Evolutionary conservation across 2,797 vertebrate genomes (phyloP), one percentile per base, ranked within the genome.

Genomic region (Chromis chromis): DNA sequence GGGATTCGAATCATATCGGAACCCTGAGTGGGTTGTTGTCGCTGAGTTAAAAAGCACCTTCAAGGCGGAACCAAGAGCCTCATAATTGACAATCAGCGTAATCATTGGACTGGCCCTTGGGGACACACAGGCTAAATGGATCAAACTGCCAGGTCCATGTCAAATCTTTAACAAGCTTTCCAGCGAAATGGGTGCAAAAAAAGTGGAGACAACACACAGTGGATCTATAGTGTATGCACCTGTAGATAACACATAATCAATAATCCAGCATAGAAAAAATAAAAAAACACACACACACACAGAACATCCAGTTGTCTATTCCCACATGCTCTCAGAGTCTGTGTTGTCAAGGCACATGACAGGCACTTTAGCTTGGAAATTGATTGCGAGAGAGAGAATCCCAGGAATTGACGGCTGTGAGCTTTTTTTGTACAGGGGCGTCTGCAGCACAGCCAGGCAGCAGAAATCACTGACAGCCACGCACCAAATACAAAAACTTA

Each of bases 241-340:
- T 82, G 61, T 36, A 72, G 86, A 91, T 90, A 92, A 86, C 74
- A 74, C 50, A 64, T 65, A 75, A 89, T 87, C 84, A 44, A 86
- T 88, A 86, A 89, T 81, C 76, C 55, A 76, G 40, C 46, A 36
- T 33, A 60, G 71, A 80, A 77, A 77, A 81, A 78, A n/a, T n/a
- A n/a, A n/a, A n/a, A n/a, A n/a, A n/a, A n/a, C n/a, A n/a, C n/a
- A n/a, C n/a, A n/a, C n/a, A n/a, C n/a, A 46, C 69, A 53, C 54
- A 53, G 33, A 16, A 58, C 79, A 70, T 69, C 79, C 67, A 74
- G 81, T 59, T 54, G 56, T 85, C 80, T 79, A 82, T 80, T 88
- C 84, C 77, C 83, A 48, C 46, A 78, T 65, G 79, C 83, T 85
- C 63, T 59, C 5, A 52, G 49, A 70, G 65, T 52, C 70, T 46